Conservation (phyloP, 2,797 vertebrate species). For the Esox lucius region DNA sequence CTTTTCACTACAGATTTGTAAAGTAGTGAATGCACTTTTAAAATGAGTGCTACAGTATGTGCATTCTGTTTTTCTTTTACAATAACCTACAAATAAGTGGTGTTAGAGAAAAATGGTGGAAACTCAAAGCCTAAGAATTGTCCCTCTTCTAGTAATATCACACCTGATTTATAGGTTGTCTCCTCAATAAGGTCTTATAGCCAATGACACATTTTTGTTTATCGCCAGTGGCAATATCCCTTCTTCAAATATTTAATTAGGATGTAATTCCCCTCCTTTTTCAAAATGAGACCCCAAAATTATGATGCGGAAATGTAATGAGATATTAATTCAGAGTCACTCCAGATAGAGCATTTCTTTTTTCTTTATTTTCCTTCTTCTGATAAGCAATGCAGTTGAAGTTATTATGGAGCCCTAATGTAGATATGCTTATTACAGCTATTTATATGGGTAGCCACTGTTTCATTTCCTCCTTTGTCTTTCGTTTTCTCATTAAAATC, state of each 20-base stretch:
- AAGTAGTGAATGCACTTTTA: background rate
- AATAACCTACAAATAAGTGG: too few species aligned
- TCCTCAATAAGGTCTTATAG: constrained; percentile 1
- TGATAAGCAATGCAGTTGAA: constrained; percentile 66
- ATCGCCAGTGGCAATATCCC: constrained; percentile 65
- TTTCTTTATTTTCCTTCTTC: constrained; percentile 39
- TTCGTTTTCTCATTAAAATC: constrained; percentile 73
- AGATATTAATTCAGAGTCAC: constrained; percentile 77
- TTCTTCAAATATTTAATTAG: constrained; percentile 73
- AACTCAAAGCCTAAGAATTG: background rate
- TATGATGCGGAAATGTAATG: constrained; percentile 74
- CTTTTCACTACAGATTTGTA: background rate
- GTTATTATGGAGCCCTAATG: constrained; percentile 73
- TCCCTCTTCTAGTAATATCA: background rate
- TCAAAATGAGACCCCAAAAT: constrained; percentile 75
- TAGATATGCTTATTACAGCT: constrained; percentile 75
- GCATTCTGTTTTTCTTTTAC: too few species aligned
- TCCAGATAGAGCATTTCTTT: constrained; percentile 68
- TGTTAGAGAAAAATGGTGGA: too few species aligned
- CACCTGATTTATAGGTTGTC: constrained; percentile 8
- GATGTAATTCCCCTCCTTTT: constrained; percentile 75
- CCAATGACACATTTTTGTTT: constrained; percentile 66
- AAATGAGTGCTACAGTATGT: too few species aligned
- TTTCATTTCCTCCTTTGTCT: constrained; percentile 71
- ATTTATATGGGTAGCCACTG: constrained; percentile 69